phyloP scores from a whole-genome alignment of 1,140 invertebrate genomes.

The Aphis gossypii region DNA sequence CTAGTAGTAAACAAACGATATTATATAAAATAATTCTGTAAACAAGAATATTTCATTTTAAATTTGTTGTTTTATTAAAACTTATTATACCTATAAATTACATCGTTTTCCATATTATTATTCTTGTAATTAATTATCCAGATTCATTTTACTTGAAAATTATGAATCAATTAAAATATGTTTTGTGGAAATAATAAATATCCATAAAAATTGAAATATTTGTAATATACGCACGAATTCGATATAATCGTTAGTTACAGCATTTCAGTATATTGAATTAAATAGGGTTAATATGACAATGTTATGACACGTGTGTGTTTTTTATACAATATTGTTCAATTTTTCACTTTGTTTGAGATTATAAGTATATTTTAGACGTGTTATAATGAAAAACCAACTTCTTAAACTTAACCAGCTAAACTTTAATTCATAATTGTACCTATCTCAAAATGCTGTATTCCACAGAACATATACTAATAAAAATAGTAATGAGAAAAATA shows the following conservation, averaged over 20 bases:
- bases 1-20: not conserved
- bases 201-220: no score
- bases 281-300: no score
- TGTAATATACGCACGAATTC: no score
- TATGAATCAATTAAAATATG: no score
- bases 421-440: not conserved
- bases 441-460: not conserved
- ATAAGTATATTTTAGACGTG: not conserved
- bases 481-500: not conserved
- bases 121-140: no score
- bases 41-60: not conserved
- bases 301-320: not conserved
- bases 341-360: not conserved
- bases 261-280: no score
- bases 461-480: not conserved
- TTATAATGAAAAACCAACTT: not conserved
- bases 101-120: not conserved
- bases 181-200: no score
- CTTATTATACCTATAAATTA: not conserved
- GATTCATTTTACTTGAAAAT: no score
- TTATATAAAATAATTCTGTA: not conserved
- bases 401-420: not conserved
- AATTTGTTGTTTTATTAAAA: not conserved
- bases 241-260: no score
- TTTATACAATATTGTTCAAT: not conserved